phyloP scores from a whole-genome alignment of 2,113 vertebrate genomes.

The Hippocampus guttulatus region DNA sequence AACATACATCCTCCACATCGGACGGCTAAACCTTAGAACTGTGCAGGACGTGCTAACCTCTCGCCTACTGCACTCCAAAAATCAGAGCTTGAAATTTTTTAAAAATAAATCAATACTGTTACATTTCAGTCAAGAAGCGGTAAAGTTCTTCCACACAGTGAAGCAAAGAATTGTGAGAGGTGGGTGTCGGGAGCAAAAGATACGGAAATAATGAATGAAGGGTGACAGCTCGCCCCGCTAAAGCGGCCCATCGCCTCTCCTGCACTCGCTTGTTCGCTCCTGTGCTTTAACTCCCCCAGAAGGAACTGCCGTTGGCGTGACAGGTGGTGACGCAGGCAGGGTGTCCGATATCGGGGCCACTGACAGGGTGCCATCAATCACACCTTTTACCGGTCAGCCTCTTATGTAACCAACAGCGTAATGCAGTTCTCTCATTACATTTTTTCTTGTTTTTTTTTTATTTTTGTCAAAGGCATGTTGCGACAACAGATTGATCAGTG shows the following conservation, averaged over 20 bases:
- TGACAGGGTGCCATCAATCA: slow-evolving; percentile 63
- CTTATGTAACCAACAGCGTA: slow-evolving; percentile 37
- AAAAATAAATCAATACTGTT: neutral
- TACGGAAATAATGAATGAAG: slow-evolving; percentile 47
- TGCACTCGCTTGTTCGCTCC: slow-evolving; percentile 25
- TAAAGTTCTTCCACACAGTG: neutral
- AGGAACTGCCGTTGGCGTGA: slow-evolving; percentile 59
- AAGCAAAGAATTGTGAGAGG: slow-evolving; percentile 22
- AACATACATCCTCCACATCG: neutral
- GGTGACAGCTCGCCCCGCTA: slow-evolving; percentile 53
- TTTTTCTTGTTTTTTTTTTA: slow-evolving; percentile 3
- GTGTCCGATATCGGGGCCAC: slow-evolving; percentile 60
- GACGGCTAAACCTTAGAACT: neutral
- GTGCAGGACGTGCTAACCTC: neutral
- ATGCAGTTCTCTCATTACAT: slow-evolving; percentile 30
- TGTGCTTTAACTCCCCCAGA: slow-evolving; percentile 60
- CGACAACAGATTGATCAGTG: neutral
- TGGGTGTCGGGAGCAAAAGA: slow-evolving; percentile 21
- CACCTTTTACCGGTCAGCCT: slow-evolving; percentile 37
- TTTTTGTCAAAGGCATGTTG: neutral
- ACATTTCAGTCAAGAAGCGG: neutral
- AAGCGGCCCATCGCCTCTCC: slow-evolving; percentile 31
- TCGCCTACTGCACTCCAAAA: neutral
- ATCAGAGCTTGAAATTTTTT: neutral
- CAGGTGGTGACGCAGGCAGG: slow-evolving; percentile 60